Evolutionary conservation across 2,888 invertebrate species (phyloP), one percentile per base, ranked within the genome.

Genomic region (Oeneis ivallda): DNA sequence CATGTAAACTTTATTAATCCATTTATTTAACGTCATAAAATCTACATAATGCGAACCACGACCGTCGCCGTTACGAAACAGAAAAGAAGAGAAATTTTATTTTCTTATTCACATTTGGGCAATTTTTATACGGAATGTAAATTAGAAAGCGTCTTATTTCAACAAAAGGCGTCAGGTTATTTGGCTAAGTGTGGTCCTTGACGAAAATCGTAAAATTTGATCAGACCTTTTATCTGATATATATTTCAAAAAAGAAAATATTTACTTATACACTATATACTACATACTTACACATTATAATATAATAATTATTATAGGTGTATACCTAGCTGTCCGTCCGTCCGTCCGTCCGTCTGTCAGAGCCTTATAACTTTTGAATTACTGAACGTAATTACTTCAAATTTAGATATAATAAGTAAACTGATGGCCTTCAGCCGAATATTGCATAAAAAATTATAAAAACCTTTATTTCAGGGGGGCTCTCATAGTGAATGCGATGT

Each of bases 81-180:
- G 85, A 87, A 87, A 84, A 83, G 85, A 81, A 81, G 85, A 81
- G 78, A 50, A 87, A 87, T 89, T 89, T 89, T 87, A 89, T 89
- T 90, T 89, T 87, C 85, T 87, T 88, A 81, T 84, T 84, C 87
- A 86, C 87, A 87, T 89, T 89, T 84, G 85, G 80, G 82, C 87
- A 88, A 88, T 88, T 89, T 89, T 89, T 89, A 89, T 89, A 88
- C 89, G 82, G 85, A 89, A 90, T 90, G 89, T 88, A 91, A 90
- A 91, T 89, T 89, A 88, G 87, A 85, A 86, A 83, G 87, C 79
- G 81, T 82, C 88, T 89, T 89, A 88, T 88, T 89, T 85, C 83
- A 81, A 79, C 76, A 79, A 81, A 47, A 84, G 82, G 82, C 84
- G 86, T 83, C 84, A 85, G 82, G 84, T 85, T 87, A 88, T 89